Conservation (phyloP, 2,113 vertebrate genomes). For the Semnornis frantzii region DNA sequence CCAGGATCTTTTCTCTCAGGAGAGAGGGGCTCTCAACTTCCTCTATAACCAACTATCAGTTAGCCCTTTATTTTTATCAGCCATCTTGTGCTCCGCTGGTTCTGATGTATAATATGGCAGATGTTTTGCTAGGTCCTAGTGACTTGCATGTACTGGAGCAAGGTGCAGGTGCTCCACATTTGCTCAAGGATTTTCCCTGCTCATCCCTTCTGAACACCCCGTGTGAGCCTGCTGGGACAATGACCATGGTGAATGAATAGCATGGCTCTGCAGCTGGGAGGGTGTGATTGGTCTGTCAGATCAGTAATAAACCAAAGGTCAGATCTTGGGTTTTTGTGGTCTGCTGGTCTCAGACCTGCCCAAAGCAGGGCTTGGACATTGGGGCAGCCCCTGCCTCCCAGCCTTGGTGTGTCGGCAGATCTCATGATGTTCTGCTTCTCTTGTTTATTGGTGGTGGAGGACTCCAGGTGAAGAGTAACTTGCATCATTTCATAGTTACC, state of each 20-base stretch:
- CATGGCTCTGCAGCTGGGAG: not conserved
- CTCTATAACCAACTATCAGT: not conserved
- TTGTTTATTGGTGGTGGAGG: not conserved
- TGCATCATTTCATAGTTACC: not conserved
- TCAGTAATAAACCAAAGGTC: not conserved
- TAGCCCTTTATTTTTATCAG: not conserved
- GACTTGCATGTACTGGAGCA: fast-evolving
- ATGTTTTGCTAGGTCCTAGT: not conserved
- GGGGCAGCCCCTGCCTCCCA: not conserved
- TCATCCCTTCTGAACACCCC: fast-evolving
- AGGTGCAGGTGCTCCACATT: not conserved
- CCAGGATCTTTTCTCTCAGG: not conserved
- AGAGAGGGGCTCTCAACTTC: not conserved
- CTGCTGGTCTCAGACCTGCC: not conserved
- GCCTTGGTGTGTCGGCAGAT: not conserved
- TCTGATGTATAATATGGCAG: not conserved
- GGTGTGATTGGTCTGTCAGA: fast-evolving
- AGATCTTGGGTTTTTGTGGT: not conserved
- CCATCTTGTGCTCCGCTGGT: not conserved
- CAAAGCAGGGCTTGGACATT: not conserved
- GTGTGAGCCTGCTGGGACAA: not conserved
- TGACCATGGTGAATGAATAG: fast-evolving
- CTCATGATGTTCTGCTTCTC: not conserved
- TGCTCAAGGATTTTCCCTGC: not conserved
- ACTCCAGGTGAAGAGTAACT: not conserved